Conservation (phyloP, 1,140 invertebrate species). For the Zaprionus capensis region DNA sequence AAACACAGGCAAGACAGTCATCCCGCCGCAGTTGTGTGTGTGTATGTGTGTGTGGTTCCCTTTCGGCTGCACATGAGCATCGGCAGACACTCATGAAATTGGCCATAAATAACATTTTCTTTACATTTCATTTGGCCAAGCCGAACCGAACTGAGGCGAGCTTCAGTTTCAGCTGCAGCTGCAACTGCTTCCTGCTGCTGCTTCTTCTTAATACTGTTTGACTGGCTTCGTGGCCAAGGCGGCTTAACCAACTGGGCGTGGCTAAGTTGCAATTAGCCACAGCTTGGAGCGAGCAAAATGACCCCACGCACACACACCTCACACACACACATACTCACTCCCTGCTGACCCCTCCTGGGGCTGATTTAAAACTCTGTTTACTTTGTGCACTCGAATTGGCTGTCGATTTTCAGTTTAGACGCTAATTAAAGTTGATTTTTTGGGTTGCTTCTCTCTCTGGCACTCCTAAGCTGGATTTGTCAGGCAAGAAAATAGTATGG, state of each 20-base stretch:
- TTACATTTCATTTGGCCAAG: slow-evolving; percentile 79
- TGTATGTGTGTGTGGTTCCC: not conserved
- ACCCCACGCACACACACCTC: not conserved
- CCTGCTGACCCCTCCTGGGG: not conserved
- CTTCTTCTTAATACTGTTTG: slow-evolving; percentile 58
- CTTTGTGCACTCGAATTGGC: slow-evolving; percentile 55
- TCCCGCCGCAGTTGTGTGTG: slow-evolving; percentile 2
- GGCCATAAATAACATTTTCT: slow-evolving; percentile 83
- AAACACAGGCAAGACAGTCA: slow-evolving; percentile 29
- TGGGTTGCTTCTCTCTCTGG: not conserved
- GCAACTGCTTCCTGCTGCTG: slow-evolving; percentile 17
- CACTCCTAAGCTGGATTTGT: slow-evolving; percentile 10
- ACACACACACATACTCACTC: slow-evolving; percentile 2
- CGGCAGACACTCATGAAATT: slow-evolving; percentile 80
- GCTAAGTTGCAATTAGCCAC: slow-evolving; percentile 79
- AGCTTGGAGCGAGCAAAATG: slow-evolving; percentile 43
- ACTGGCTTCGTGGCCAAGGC: slow-evolving; percentile 44
- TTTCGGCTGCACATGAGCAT: slow-evolving; percentile 45
- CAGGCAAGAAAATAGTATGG: not conserved
- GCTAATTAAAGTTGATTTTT: slow-evolving; percentile 73
- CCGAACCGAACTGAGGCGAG: slow-evolving; percentile 25
- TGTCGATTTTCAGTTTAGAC: slow-evolving; percentile 59
- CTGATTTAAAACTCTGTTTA: slow-evolving; percentile 68
- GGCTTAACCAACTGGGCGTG: slow-evolving; percentile 76
- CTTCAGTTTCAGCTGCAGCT: not conserved